A percentile compares a stretch with the other conserved stretches of the same genome.
Conservation (phyloP, 2,888 invertebrate genomes). For the Ichneumoninae sp. region DNA sequence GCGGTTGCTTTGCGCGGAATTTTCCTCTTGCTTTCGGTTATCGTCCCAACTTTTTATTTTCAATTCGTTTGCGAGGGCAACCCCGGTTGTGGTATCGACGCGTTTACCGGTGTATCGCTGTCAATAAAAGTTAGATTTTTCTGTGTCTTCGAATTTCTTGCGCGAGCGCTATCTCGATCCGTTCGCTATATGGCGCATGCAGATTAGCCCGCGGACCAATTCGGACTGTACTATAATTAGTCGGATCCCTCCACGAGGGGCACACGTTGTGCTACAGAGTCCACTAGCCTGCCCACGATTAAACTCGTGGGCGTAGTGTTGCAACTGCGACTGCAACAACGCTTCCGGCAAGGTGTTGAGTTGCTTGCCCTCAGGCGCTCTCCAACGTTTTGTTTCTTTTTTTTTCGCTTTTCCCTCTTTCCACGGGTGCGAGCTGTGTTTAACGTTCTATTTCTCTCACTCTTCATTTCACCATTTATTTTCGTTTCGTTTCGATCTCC, state of each 20-base stretch:
- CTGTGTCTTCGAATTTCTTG: not conserved
- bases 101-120: not conserved
- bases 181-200: not conserved
- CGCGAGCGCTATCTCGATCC: not conserved
- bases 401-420: conserved; percentile 14
- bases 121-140: conserved; percentile 21
- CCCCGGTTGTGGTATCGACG: not conserved
- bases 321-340: conserved; percentile 46
- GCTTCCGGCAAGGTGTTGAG: conserved; percentile 58
- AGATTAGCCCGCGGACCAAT: not conserved
- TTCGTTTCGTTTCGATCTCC: conserved; percentile 52
- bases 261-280: conserved; percentile 43
- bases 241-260: conserved; percentile 40
- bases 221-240: conserved; percentile 56
- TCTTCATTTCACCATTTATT: conserved; percentile 48
- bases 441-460: conserved; percentile 7
- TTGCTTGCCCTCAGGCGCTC: conserved; percentile 31
- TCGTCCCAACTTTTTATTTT: conserved; percentile 3
- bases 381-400: conserved; percentile 25
- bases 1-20: conserved; percentile 32
- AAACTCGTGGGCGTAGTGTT: conserved; percentile 37
- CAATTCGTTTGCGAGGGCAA: conserved; percentile 5
- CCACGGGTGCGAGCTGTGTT: conserved; percentile 33
- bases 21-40: conserved; percentile 14
- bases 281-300: conserved; percentile 38